Base-by-base conservation (phyloP, 2,797 vertebrate genomes). In the Rhincodon typus region DNA sequence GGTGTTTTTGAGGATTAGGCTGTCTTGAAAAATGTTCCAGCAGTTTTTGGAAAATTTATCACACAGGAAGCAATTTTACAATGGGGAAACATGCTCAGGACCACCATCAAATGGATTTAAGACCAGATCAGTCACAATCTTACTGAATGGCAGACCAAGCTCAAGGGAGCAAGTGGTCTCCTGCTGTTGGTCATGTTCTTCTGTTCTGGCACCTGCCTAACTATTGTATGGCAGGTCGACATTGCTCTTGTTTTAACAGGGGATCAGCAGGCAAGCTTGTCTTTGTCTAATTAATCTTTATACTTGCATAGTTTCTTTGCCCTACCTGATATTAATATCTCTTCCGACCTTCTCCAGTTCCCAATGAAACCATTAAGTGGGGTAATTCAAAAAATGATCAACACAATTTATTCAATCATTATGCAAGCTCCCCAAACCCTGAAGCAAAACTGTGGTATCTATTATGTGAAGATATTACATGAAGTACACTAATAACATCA, bases 261-360 rank as follows among this genome's bases (percentile, higher is more conserved):
- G 0, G 46, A 50, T 87, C 10, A 62, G 21, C 17, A 67, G 57
- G 7, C 66, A 5, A 12, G 1, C 38, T 25, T 23, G 38, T 42
- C 90, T 38, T 67, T 62, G 23, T 42, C n/a, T 42, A 8, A 93
- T 21, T 38, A 4, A 12, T 67, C 90, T 69, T 93, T 93, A 62
- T 12, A 69, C 7, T 42, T 62, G 23, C 21, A 67, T n/a, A 67
- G 23, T n/a, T 67, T 21, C 46, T 23, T 67, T 67, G 62, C n/a
- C 66, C 66, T 93, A 21, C 90, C 42, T 66, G 38, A 69, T 93
- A 93, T 67, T 93, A 93, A 93, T 69, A n/a, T 69, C 90, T 69
- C 90, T 69, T 62, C 62, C 69, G 62, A 69, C 62, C 90, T 69
- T 42, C 62, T n/a, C 57, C 19, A n/a, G 6, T 67, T 91, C 34